Evolutionary conservation across 1,140 invertebrate genomes (phyloP).

Genomic region (Sarcophaga bullata): DNA sequence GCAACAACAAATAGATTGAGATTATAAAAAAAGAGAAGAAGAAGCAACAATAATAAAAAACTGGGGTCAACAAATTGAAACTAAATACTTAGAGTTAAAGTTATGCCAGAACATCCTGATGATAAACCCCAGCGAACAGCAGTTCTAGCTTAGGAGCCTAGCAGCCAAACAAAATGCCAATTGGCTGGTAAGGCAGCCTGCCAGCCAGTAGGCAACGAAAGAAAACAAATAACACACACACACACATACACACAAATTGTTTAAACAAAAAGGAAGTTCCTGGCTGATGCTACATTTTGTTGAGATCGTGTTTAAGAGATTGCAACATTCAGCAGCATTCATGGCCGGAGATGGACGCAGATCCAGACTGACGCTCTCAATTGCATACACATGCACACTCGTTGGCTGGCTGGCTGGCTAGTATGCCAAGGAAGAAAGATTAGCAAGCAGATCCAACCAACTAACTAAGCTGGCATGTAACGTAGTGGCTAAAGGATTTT

Average conservation of each 20-base stretch:
- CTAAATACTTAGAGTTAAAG: constrained; percentile 32
- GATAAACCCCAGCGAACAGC: constrained; percentile 10
- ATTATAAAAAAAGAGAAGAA: too few species aligned
- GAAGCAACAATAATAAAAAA: constrained; percentile 6
- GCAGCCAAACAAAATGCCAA: background rate
- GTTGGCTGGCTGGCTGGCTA: background rate
- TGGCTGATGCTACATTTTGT: constrained; percentile 29
- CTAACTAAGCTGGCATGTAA: constrained; percentile 26
- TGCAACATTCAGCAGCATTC: constrained; percentile 19
- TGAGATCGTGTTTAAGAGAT: constrained; percentile 38
- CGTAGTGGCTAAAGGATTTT: constrained; percentile 39
- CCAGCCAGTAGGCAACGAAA: background rate
- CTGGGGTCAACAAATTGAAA: constrained; percentile 36
- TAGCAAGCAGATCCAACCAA: background rate
- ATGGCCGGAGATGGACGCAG: background rate
- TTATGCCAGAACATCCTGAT: constrained; percentile 35
- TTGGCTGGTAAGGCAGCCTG: background rate
- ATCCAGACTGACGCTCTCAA: too few species aligned
- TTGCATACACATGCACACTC: too few species aligned
- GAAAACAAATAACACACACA: background rate
- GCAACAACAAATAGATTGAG: background rate
- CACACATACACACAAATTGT: background rate
- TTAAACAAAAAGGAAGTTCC: constrained; percentile 28
- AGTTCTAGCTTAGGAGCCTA: background rate
- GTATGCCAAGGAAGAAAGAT: background rate